Evolutionary conservation across 1,140 invertebrate species (phyloP).

Genomic region (Melanaphis sacchari): DNA sequence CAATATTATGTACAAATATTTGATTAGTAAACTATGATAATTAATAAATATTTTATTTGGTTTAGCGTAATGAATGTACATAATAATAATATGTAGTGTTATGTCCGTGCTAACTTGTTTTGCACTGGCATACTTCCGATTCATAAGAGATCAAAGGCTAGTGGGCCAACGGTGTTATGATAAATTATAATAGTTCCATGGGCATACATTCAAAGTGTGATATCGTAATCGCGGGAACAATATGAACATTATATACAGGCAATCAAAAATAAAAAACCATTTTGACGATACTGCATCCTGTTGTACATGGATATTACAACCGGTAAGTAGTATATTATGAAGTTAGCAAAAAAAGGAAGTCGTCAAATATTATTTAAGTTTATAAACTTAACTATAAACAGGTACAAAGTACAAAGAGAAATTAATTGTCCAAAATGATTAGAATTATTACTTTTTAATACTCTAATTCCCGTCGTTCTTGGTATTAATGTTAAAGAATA

Average conservation of each 20-base stretch:
- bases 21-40: background rate
- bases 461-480: background rate
- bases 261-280: conserved; percentile 16
- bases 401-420: too few species aligned
- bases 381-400: too few species aligned
- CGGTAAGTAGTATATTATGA: background rate
- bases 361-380: background rate
- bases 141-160: conserved; percentile 19
- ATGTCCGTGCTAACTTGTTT: background rate
- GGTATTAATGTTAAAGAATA: background rate
- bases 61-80: background rate
- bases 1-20: background rate
- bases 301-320: background rate
- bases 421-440: background rate
- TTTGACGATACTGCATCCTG: background rate
- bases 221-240: conserved; percentile 6
- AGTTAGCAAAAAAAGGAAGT: background rate
- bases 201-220: background rate
- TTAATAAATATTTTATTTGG: background rate
- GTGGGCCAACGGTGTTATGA: background rate
- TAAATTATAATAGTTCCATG: background rate
- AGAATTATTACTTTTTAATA: background rate
- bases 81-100: background rate
- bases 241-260: background rate
- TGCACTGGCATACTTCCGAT: conserved; percentile 17